Base-by-base conservation (phyloP, 2,113 vertebrate genomes). In the Tringa solitaria region DNA sequence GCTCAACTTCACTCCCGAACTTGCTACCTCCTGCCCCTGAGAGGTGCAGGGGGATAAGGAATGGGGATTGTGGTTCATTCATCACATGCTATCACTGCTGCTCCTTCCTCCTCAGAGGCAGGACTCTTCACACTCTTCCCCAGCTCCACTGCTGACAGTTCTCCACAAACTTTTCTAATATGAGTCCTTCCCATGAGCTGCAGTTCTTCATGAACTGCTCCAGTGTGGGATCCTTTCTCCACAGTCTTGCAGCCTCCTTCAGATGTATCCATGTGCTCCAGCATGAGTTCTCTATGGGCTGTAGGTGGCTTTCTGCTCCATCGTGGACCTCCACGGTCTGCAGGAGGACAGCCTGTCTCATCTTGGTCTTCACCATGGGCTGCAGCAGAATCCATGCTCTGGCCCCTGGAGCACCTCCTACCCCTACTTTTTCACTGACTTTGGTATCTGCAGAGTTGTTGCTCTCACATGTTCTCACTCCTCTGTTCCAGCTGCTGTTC, bases 1-100 rank as follows among this genome's bases (percentile, higher is more conserved):
- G 14, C 18, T 79, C 23, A 60, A 26, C 57, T 26, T 79, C 37
- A 27, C 32, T 43, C 30, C 23, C 2, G 0, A 41, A 27, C 64
- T 79, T 8, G 0, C 37, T 64, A 16, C 10, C 10, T 79, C 12
- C 17, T 51, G 13, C 16, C 23, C 27, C 12, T 2, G 2, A 64
- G 76, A 1, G 2, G 28, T 0, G 1, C 35, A 41, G 13, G 12
- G 22, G 35, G 12, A 37, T 2, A 1, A 35, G n/a, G 37, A 65
- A 37, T 70, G 14, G 16, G 5, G 5, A 13, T 37, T 70, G 17
- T 7, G 3, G 18, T 51, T n/a, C 5, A 7, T 51, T 51, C 19
- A 30, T 21, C 39, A 21, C 26, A 37, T 1, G 5, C 26, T 48
- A 11, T 10, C n/a, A 56, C 37, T 73, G 70, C 37, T 7, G 11